phyloP scores from a whole-genome alignment of 2,888 invertebrate genomes.

The Merodon equestris region DNA sequence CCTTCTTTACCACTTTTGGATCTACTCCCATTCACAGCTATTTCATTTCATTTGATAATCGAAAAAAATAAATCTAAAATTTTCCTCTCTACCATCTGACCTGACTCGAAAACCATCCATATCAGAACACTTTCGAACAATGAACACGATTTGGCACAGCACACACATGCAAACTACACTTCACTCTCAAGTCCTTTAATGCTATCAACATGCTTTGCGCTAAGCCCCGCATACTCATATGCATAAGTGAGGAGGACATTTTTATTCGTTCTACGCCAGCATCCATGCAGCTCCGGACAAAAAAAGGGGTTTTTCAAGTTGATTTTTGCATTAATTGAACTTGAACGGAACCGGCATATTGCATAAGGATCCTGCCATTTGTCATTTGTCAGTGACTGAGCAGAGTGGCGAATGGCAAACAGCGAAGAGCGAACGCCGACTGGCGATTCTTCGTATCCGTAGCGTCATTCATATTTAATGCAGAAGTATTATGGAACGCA shows the following conservation, averaged over 20 bases:
- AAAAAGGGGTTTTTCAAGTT: slow-evolving; percentile 40
- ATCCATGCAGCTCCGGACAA: slow-evolving; percentile 26
- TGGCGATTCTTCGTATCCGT: slow-evolving; percentile 39
- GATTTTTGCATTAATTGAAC: slow-evolving; percentile 62
- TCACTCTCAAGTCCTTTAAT: slow-evolving; percentile 32
- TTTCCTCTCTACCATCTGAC: slow-evolving; percentile 28
- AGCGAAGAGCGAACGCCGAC: no score
- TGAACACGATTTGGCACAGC: background rate
- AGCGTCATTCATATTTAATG: slow-evolving; percentile 64
- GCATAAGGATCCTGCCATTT: slow-evolving; percentile 58
- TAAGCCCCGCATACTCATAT: slow-evolving; percentile 15
- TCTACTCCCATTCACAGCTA: background rate
- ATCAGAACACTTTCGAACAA: slow-evolving; percentile 33
- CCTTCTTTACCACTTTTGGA: background rate
- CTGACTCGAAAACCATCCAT: slow-evolving; percentile 29
- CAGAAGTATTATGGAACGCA: slow-evolving; percentile 37
- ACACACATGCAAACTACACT: background rate
- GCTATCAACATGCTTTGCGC: slow-evolving; percentile 29
- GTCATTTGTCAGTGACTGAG: slow-evolving; percentile 52
- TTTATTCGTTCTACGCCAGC: slow-evolving; percentile 18
- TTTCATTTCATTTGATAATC: background rate
- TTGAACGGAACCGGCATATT: slow-evolving; percentile 58
- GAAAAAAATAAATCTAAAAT: slow-evolving; percentile 13
- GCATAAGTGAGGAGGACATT: slow-evolving; percentile 33
- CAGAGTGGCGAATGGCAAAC: slow-evolving; percentile 36